Evolutionary conservation across 2,888 invertebrate species (phyloP), one percentile per base, ranked within the genome.

Genomic region (Leptopilina drosophilae): DNA sequence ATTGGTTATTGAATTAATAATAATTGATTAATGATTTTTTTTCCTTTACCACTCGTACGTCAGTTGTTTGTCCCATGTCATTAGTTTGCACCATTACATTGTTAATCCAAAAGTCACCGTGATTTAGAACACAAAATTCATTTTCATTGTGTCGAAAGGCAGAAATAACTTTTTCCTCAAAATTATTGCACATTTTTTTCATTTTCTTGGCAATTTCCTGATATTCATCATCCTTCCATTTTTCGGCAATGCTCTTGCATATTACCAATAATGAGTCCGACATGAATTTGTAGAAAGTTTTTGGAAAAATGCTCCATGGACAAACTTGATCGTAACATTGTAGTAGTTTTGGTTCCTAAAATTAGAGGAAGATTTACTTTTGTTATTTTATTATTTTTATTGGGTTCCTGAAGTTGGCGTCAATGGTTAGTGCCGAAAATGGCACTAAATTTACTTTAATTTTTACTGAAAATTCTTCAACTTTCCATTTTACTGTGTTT

Each of bases 81-180:
- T 86, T 81, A 42, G 87, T 84, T 6, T 76, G 78, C 65, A 88
- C 86, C 85, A 89, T 84, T 4, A 87, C 80, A 78, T 88, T 88
- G 62, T 87, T 87, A 1, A 83, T 78, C 87, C 88, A 88, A 80
- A 86, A 86, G 66, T 89, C 88, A 0, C 87, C 88, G 20, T 89
- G 88, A 81, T 89, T 88, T 6, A 88, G 64, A 0, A 88, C 88
- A 62, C 87, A 86, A 78, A 88, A 87, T 73, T 88, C 88, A 3
- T 83, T 80, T 0, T 14, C 9, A 1, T 84, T 83, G 33, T 85
- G 84, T 1, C 82, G 64, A 33, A 82, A 85, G 0, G 56, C 79
- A 0, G 80, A 46, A 0, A 7, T 1, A 11, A 80, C 66, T 5
- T 75, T 42, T 0, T 15, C 5, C 1, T 56, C 65, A 2, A 84